phyloP scores from a whole-genome alignment of 2,113 vertebrate genomes.

The Epinephelus moara region DNA sequence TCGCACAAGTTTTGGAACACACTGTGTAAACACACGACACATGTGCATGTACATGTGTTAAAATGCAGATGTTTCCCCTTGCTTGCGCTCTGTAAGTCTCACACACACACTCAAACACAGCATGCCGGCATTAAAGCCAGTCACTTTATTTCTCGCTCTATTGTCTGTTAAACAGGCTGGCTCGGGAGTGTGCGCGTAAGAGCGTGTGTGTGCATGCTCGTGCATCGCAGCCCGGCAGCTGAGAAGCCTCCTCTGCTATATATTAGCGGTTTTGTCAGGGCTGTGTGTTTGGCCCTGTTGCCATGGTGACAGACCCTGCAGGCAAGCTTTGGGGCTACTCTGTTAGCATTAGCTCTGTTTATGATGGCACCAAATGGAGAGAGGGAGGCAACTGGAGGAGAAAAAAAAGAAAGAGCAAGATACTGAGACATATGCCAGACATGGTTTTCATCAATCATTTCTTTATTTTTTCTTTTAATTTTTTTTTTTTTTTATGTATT shows the following conservation, averaged over 20 bases:
- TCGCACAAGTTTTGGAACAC: conserved; percentile 4
- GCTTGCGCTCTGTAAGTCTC: neutral
- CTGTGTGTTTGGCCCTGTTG: conserved; percentile 70
- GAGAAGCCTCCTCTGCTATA: conserved; percentile 61
- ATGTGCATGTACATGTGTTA: conserved; percentile 9
- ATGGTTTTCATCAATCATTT: conserved; percentile 40
- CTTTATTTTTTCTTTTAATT: conserved; percentile 12
- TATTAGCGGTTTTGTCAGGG: conserved; percentile 76
- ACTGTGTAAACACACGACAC: neutral
- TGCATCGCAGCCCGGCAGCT: conserved; percentile 39
- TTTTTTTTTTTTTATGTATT: neutral
- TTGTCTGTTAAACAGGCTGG: conserved; percentile 25
- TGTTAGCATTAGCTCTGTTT: conserved; percentile 77
- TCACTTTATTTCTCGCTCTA: conserved; percentile 25
- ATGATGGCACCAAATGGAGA: conserved; percentile 62
- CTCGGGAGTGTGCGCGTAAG: neutral
- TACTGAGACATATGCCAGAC: conserved; percentile 45
- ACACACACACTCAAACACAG: neutral
- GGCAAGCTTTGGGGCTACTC: conserved; percentile 65
- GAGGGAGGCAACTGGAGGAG: conserved; percentile 36
- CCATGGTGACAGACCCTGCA: conserved; percentile 62
- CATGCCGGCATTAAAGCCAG: conserved; percentile 1
- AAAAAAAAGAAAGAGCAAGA: conserved; percentile 15
- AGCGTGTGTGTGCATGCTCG: neutral
- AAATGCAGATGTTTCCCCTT: conserved; percentile 35